phyloP scores from a whole-genome alignment of 2,113 vertebrate species.

The Leucoraja erinaceus region DNA sequence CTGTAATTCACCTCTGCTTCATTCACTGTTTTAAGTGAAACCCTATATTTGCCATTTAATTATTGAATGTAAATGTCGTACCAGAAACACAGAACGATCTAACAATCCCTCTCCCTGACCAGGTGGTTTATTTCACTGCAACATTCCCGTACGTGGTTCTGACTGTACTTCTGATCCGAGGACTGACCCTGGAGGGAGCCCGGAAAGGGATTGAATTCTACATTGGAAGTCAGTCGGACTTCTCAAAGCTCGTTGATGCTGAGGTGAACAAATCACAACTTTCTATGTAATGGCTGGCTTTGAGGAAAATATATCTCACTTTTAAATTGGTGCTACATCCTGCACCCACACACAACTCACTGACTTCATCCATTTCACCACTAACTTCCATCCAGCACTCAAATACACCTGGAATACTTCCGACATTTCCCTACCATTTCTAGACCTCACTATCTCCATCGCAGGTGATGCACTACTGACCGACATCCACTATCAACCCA shows the following conservation, averaged over 20 bases:
- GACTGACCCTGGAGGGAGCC: neutral
- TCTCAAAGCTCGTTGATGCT: neutral
- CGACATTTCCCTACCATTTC: too few species aligned
- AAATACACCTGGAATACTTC: too few species aligned
- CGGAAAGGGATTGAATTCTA: neutral
- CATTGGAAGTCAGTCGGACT: too few species aligned
- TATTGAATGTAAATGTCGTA: neutral
- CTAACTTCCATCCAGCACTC: too few species aligned
- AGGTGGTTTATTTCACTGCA: constrained; percentile 1
- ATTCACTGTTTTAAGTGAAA: neutral
- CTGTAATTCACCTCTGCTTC: neutral
- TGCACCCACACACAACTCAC: too few species aligned
- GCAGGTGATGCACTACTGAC: too few species aligned
- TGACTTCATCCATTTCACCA: too few species aligned
- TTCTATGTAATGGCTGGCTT: neutral
- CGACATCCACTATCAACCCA: too few species aligned
- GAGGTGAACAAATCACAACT: neutral
- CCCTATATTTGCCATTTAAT: neutral
- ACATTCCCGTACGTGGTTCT: neutral
- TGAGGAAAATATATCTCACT: too few species aligned
- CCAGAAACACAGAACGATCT: neutral
- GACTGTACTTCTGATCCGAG: neutral
- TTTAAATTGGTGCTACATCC: too few species aligned
- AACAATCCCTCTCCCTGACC: neutral
- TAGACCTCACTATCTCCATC: too few species aligned